phyloP scores from a whole-genome alignment of 1,140 invertebrate species.

The Zaprionus kolodkinae region DNA sequence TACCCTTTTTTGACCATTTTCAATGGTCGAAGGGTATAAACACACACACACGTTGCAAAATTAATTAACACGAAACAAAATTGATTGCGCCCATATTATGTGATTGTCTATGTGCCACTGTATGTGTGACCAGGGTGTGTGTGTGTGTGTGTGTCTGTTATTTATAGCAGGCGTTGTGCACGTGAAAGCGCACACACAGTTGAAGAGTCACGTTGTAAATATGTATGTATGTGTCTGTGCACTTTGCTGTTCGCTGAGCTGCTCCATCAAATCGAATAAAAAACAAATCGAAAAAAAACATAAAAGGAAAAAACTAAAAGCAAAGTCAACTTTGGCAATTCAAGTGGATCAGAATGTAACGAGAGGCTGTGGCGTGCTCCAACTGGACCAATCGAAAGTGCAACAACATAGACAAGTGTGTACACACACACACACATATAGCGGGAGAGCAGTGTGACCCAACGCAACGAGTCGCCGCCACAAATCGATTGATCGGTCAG shows the following conservation, averaged over 20 bases:
- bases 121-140: conserved; percentile 7
- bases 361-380: conserved; percentile 57
- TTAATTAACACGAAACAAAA: conserved; percentile 71
- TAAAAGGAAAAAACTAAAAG: conserved; percentile 19
- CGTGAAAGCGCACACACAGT: conserved; percentile 64
- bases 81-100: conserved; percentile 49
- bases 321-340: conserved; percentile 23
- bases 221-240: background rate
- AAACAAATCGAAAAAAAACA: conserved; percentile 6
- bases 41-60: conserved; percentile 46
- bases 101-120: conserved; percentile 2
- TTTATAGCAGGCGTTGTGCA: conserved; percentile 70
- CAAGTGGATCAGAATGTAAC: conserved; percentile 30
- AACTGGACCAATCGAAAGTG: conserved; percentile 41
- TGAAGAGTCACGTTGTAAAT: conserved; percentile 34
- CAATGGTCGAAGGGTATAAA: too few relatives aligned
- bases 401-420: background rate
- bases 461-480: background rate
- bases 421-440: background rate
- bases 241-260: conserved; percentile 12
- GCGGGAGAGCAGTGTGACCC: background rate
- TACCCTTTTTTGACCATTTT: too few relatives aligned
- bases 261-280: background rate
- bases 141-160: conserved; percentile 25
- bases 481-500: conserved; percentile 58